Evolutionary conservation across 2,113 vertebrate genomes (phyloP), one percentile per base, ranked within the genome.

Genomic region (Apteryx mantelli): DNA sequence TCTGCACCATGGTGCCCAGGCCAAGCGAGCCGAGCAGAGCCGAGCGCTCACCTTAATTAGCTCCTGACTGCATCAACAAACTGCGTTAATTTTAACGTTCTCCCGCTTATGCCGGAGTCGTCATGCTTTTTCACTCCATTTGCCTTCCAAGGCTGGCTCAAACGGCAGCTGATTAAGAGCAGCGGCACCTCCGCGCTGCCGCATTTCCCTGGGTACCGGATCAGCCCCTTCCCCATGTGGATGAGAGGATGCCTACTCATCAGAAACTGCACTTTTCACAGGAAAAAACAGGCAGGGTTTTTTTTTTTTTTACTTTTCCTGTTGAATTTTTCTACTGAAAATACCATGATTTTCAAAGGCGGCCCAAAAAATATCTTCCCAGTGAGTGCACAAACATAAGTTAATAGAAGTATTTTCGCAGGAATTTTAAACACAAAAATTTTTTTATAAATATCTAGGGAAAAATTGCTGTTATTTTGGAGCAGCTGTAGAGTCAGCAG

Each of bases 41-140:
- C 36, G 7, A 79, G 83, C 83, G 10, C 36, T 95, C 65, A 63
- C 48, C 84, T 91, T 94, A 92, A 96, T 81, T 90, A 97, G 92
- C 89, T 89, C 63, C 86, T 84, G 86, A 91, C 97, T 95, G 90
- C 70, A 95, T 74, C 36, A 38, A 38, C 95, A 94, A 96, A 63
- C 80, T 15, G 48, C 24, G 34, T 94, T 91, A 56, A 96, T 93
- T 97, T 94, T 86, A 96, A 92, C 91, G 68, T n/a, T 92, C 81
- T 93, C 68, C 55, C 85, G 38, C 80, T 96, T 93, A 42, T 64
- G 58, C 82, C 38, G 64, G 48, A 77, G 46, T 82, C 89, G 32
- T 70, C 82, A 91, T 75, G 65, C 44, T 89, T 95, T 96, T 75
- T 74, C 86, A 88, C 91, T 97, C 92, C 95, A 95, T 97, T 96